These are phyloP conservation scores for Ostrea denselamellosa DNA, from an alignment of 1,140 invertebrate genomes.

Conservation along the genomic window DNA sequence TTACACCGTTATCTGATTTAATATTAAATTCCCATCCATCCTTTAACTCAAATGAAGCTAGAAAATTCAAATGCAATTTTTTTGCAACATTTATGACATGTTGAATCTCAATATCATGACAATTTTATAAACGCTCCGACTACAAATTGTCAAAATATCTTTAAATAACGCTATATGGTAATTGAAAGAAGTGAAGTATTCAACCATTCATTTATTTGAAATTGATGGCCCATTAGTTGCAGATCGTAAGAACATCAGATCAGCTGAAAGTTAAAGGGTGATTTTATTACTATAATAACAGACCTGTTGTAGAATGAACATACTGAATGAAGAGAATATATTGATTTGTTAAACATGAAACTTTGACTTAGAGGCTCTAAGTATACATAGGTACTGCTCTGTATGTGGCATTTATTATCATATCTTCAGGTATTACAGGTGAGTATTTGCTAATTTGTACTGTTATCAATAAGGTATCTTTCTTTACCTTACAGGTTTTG, in stretches of 20 bases:
- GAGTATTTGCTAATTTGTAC: no score
- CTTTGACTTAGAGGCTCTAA: neutral
- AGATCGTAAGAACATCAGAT: neutral
- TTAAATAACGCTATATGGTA: neutral
- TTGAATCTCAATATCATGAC: neutral
- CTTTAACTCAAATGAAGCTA: no score
- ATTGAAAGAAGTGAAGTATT: neutral
- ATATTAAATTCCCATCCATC: no score
- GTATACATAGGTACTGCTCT: no score
- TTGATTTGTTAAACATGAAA: neutral
- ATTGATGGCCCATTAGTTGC: neutral
- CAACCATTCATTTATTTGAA: neutral
- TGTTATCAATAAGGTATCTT: no score
- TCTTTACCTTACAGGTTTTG: no score
- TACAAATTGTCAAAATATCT: neutral
- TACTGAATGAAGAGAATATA: neutral
- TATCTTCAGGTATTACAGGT: no score
- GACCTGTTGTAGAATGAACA: neutral
- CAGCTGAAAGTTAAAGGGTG: neutral
- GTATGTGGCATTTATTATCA: no score
- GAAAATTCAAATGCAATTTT: neutral
- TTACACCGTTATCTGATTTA: no score
- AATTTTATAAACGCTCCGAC: neutral
- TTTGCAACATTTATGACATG: neutral
- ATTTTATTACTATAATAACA: neutral